Evolutionary conservation across 2,888 invertebrate genomes (phyloP).

Genomic region (Mamestra brassicae): DNA sequence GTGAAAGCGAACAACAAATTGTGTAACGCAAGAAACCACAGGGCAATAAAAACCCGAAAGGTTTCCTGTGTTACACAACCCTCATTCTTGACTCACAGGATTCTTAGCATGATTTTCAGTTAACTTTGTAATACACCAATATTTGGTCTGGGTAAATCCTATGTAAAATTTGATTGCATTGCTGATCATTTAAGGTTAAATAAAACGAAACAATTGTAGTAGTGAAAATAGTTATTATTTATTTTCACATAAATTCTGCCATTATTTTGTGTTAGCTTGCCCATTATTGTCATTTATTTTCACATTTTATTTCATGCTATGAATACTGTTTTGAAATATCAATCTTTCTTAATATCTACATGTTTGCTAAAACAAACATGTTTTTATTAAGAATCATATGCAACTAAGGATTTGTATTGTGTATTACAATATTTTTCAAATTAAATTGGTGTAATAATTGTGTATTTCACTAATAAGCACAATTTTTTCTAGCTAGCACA

Average conservation of each 20-base stretch:
- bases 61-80: constrained; percentile 67
- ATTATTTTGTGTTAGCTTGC: neutral
- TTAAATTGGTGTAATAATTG: constrained; percentile 30
- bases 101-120: constrained; percentile 73
- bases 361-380: constrained; percentile 47
- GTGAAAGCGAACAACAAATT: constrained; percentile 40
- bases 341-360: constrained; percentile 42
- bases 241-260: neutral
- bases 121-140: neutral
- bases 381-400: constrained; percentile 47
- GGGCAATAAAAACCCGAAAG: constrained; percentile 16
- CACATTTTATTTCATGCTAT: constrained; percentile 71
- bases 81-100: constrained; percentile 61
- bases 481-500: constrained; percentile 80
- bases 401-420: constrained; percentile 9
- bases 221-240: neutral
- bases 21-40: constrained; percentile 66
- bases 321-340: constrained; percentile 70
- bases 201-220: neutral
- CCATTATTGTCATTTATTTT: neutral
- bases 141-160: neutral
- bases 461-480: constrained; percentile 62
- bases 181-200: too few species aligned
- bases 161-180: neutral
- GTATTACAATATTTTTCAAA: constrained; percentile 12